Evolutionary conservation across 2,113 vertebrate species (phyloP).

Genomic region (Riparia riparia): DNA sequence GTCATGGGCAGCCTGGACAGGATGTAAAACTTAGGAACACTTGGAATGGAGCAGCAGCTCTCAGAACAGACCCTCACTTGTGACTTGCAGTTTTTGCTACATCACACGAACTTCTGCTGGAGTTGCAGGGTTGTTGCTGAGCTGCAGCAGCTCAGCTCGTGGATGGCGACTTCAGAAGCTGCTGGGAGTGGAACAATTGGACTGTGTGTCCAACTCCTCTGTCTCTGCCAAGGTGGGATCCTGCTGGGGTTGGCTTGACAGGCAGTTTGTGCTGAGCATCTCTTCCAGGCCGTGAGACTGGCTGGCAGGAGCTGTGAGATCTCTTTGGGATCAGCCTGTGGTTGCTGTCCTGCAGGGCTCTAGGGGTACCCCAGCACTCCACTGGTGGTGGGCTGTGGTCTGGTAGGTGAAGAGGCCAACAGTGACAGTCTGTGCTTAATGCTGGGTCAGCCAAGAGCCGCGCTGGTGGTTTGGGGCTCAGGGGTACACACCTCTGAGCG

Average conservation of each 20-base stretch:
- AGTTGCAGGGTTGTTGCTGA: neutral
- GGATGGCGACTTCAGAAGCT: neutral
- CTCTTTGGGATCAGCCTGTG: neutral
- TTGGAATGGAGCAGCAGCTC: neutral
- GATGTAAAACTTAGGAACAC: neutral
- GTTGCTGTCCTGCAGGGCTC: neutral
- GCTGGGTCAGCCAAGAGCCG: neutral
- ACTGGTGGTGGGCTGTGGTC: neutral
- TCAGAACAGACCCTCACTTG: neutral
- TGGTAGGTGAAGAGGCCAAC: neutral
- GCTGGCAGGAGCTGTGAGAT: neutral
- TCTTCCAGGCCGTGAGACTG: neutral
- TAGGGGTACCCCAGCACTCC: neutral
- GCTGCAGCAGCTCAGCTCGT: neutral
- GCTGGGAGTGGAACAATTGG: neutral
- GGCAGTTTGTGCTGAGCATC: neutral
- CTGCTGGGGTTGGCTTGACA: neutral
- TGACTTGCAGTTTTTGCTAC: neutral
- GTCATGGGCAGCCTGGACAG: neutral
- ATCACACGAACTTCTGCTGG: neutral
- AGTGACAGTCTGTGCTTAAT: neutral
- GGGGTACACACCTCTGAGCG: neutral
- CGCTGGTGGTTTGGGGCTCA: neutral
- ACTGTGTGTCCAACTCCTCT: neutral
- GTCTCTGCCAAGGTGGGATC: neutral